phyloP scores from a whole-genome alignment of 2,797 vertebrate species.

The Nyctalus aviator region DNA sequence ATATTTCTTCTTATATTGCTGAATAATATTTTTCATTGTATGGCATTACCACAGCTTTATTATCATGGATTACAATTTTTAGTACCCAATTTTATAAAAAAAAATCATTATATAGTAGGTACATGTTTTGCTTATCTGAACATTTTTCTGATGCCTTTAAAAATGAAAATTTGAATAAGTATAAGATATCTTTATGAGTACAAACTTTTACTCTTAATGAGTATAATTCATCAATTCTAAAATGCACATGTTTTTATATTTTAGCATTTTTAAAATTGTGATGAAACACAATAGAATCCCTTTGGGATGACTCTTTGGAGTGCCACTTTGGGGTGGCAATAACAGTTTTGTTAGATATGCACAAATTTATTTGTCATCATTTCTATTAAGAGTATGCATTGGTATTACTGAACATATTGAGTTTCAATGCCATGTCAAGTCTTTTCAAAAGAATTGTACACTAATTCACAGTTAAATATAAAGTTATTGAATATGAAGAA shows the following conservation, averaged over 20 bases:
- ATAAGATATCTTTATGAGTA: background rate
- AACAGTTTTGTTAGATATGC: background rate
- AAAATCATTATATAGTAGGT: background rate
- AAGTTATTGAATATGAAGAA: conserved; percentile 1
- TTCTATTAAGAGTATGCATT: conserved; percentile 20
- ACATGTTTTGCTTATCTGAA: background rate
- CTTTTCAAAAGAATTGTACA: conserved; percentile 37
- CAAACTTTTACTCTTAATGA: background rate
- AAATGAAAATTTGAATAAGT: background rate
- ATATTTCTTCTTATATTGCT: background rate
- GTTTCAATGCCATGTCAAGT: conserved; percentile 13
- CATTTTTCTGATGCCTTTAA: background rate
- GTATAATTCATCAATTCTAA: background rate
- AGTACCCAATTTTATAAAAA: background rate
- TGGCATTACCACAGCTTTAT: background rate
- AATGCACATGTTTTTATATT: background rate
- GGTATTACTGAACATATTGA: background rate
- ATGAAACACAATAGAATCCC: background rate
- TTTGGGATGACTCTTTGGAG: background rate
- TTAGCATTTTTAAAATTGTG: conserved; percentile 26
- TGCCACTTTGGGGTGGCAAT: background rate
- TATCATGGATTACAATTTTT: background rate
- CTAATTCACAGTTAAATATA: conserved; percentile 28
- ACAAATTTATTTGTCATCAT: conserved; percentile 26
- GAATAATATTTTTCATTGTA: background rate